Evolutionary conservation across 2,797 vertebrate species (phyloP), one percentile per base, ranked within the genome.

Genomic region (Galaxias olidus): DNA sequence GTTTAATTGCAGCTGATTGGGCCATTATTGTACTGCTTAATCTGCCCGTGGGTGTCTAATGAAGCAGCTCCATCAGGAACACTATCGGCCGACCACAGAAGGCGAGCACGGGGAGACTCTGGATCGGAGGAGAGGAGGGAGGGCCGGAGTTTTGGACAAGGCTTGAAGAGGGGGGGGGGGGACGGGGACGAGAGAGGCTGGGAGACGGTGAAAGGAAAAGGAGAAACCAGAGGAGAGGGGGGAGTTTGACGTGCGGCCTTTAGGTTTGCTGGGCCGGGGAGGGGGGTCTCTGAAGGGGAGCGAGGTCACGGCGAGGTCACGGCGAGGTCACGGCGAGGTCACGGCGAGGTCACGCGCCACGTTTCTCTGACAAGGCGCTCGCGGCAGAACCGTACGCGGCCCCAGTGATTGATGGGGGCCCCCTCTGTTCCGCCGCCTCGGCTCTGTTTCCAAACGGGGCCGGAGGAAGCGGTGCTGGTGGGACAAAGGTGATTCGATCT

Each of bases 1-100:
- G 74, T 77, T 40, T 89, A 91, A 91, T 91, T 90, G 81, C 82
- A 65, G 79, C 73, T 90, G 86, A 91, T 89, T 90, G 83, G 80
- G 82, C 77, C 83, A 88, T 88, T 86, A 90, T 85, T 87, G 81
- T 79, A 75, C 66, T 59, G 71, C 73, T 82, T 88, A 82, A 83
- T 89, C 84, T 86, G 76, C 84, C 82, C 64, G 83, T 88, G 85
- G 88, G 87, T 87, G 87, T 83, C 76, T 89, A 88, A 89, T 88
- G 84, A 83, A 85, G 75, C 73, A 80, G 76, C 83, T 81, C 79
- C 82, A 88, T 77, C 83, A 72, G 76, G 84, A 77, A 85, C 79
- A 77, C 80, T 89, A 87, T 89, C 88, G 82, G 76, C 80, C 56
- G 75, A 57, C 63, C 58, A 73, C 82, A 86, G 82, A 82, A 84